Conservation (phyloP, 2,113 vertebrate species). For the Nothobranchius kuhntae region DNA sequence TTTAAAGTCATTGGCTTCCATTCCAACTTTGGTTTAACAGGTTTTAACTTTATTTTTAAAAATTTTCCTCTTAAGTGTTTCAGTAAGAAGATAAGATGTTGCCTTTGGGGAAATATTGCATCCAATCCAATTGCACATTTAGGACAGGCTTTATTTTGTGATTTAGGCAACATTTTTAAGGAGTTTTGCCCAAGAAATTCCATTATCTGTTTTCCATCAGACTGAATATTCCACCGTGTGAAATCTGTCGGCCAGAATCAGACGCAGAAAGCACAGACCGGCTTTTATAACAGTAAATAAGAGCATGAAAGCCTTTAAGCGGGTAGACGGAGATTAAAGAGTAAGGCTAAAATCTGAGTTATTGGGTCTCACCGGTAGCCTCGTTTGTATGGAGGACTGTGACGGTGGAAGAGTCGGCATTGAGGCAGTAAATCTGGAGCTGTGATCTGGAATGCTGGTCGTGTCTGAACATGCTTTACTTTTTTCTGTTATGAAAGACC, state of each 20-base stretch:
- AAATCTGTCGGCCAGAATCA: not conserved
- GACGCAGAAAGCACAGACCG: not conserved
- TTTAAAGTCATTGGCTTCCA: too few relatives aligned
- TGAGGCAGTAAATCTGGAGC: slow-evolving; percentile 69
- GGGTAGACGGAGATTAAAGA: slow-evolving; percentile 13
- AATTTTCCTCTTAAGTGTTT: too few relatives aligned
- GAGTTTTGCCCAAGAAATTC: not conserved
- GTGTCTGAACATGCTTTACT: slow-evolving; percentile 75
- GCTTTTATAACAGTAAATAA: not conserved
- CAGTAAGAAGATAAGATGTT: too few relatives aligned
- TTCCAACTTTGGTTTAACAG: too few relatives aligned
- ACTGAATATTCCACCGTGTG: not conserved
- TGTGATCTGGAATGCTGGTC: slow-evolving; percentile 77
- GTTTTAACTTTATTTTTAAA: too few relatives aligned
- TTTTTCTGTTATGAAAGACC: slow-evolving; percentile 79
- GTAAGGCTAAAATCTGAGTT: slow-evolving; percentile 9
- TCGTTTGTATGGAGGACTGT: slow-evolving; percentile 17
- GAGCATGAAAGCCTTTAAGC: not conserved
- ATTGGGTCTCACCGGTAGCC: not conserved
- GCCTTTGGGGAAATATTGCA: too few relatives aligned
- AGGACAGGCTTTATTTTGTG: not conserved
- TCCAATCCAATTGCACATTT: too few relatives aligned
- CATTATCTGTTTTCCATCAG: slow-evolving; percentile 3
- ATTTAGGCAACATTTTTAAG: not conserved
- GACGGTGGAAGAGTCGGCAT: slow-evolving; percentile 51